phyloP scores from a whole-genome alignment of 2,113 vertebrate genomes.

The Zootoca vivipara region DNA sequence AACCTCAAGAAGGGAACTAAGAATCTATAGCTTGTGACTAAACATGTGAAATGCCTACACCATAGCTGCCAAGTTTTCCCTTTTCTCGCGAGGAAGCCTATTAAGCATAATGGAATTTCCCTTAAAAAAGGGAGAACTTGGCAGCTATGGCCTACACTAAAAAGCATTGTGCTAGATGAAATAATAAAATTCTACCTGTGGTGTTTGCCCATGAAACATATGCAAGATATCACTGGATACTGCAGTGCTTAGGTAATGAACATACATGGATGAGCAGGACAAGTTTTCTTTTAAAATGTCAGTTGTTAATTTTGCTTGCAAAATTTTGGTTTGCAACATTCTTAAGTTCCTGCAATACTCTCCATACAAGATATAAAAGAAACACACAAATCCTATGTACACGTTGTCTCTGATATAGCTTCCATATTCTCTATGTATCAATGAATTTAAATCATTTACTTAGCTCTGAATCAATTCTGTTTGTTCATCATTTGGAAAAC shows the following conservation, averaged over 20 bases:
- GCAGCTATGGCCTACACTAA: background rate
- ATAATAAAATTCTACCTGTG: background rate
- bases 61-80: too few species aligned
- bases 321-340: slow-evolving; percentile 22
- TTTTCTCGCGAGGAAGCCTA: too few species aligned
- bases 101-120: too few species aligned
- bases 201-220: background rate
- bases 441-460: slow-evolving; percentile 27
- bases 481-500: background rate
- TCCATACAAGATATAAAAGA: background rate
- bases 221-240: background rate
- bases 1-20: background rate
- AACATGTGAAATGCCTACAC: background rate
- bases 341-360: background rate
- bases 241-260: background rate
- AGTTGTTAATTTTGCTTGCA: background rate
- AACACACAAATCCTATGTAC: background rate
- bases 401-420: slow-evolving; percentile 8
- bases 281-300: background rate
- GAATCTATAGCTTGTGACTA: background rate
- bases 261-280: background rate
- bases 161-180: background rate
- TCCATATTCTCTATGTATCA: slow-evolving; percentile 23
- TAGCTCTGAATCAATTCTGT: slow-evolving; percentile 16
- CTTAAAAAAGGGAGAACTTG: too few species aligned